A percentile compares a stretch with the other conserved stretches of the same genome.
Evolutionary conservation across 2,888 invertebrate genomes (phyloP).

Genomic region (Drosophila tripunctata): DNA sequence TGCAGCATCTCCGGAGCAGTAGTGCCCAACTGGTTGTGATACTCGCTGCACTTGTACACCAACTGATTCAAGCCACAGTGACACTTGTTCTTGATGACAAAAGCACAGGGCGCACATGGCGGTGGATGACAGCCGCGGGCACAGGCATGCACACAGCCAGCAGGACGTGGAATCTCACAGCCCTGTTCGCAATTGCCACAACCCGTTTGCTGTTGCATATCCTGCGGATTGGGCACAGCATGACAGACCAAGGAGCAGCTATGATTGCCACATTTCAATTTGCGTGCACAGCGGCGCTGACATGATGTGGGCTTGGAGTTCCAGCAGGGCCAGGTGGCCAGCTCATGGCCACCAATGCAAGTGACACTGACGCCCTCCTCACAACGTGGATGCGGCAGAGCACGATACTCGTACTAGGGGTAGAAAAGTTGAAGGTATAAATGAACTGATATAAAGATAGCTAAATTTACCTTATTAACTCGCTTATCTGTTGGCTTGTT

Average conservation of each 20-base stretch:
- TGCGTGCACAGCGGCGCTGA: constrained; percentile 90
- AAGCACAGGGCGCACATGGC: constrained; percentile 90
- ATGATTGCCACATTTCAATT: constrained; percentile 92
- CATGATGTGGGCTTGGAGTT: constrained; percentile 90
- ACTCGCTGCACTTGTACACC: constrained; percentile 90
- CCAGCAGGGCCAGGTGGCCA: constrained; percentile 88
- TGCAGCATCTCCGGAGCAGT: constrained; percentile 83
- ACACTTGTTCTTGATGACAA: constrained; percentile 89
- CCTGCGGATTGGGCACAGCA: constrained; percentile 85
- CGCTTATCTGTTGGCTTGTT: constrained; percentile 25
- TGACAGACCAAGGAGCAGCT: constrained; percentile 90
- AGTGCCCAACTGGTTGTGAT: constrained; percentile 85
- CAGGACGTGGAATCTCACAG: constrained; percentile 88
- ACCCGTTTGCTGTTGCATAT: constrained; percentile 85
- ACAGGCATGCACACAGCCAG: constrained; percentile 92
- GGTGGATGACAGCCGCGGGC: constrained; percentile 89
- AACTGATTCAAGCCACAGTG: constrained; percentile 92
- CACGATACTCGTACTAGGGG: constrained; percentile 84
- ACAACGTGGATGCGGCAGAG: constrained; percentile 90
- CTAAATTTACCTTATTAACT: constrained; percentile 69
- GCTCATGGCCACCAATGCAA: constrained; percentile 91
- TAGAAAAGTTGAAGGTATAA: too few relatives aligned
- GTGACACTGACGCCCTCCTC: constrained; percentile 88
- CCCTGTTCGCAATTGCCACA: constrained; percentile 87
- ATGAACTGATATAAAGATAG: too few relatives aligned